Evolutionary conservation across 2,797 vertebrate genomes (phyloP).

Genomic region (Acanthornis magna): DNA sequence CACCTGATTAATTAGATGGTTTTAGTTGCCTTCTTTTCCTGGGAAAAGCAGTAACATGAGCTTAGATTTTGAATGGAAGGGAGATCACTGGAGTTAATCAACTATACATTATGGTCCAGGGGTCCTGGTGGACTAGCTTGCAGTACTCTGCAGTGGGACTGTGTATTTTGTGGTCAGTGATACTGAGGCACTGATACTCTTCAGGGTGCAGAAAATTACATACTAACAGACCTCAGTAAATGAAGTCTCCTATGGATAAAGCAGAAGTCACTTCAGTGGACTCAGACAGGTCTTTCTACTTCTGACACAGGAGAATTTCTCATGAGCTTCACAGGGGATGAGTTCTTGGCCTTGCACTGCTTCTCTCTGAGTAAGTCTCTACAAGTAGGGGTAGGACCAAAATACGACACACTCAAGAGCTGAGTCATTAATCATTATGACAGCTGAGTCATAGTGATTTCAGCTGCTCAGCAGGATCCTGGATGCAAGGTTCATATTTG

Average conservation of each 20-base stretch:
- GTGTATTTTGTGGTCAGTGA: background rate
- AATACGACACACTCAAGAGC: background rate
- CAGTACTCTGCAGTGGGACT: background rate
- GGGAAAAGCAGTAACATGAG: background rate
- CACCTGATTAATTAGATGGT: background rate
- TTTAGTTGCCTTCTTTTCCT: background rate
- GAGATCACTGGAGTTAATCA: background rate
- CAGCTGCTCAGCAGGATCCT: background rate
- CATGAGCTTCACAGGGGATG: background rate
- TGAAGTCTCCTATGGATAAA: background rate
- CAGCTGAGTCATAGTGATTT: background rate
- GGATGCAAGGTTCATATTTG: background rate
- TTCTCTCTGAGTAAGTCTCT: background rate
- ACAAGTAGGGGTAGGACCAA: background rate
- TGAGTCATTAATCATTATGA: background rate
- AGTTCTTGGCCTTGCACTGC: background rate
- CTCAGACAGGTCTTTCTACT: background rate
- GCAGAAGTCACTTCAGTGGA: background rate
- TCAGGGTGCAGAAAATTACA: background rate
- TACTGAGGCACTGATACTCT: background rate
- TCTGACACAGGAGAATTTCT: background rate
- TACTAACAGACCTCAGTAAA: background rate
- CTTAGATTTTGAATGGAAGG: background rate
- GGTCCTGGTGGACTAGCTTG: background rate
- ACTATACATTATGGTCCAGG: background rate